phyloP scores from a whole-genome alignment of 1,140 invertebrate genomes.

The Macrocentrus cingulum region DNA sequence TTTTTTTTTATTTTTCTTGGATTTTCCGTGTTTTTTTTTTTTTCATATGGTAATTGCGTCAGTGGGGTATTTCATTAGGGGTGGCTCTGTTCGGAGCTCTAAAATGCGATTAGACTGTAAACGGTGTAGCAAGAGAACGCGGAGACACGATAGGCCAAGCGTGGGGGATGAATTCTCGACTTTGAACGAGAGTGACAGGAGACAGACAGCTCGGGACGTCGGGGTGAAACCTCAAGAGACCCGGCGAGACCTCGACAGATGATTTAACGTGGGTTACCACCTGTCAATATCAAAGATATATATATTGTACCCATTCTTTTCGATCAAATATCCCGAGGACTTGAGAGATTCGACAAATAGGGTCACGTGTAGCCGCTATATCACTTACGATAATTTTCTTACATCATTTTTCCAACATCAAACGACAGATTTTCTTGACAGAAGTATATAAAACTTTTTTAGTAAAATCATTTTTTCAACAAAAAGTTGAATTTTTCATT shows the following conservation, averaged over 20 bases:
- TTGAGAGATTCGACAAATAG: no score
- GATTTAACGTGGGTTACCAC: slow-evolving; percentile 21
- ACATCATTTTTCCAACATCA: no score
- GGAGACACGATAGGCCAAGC: not conserved
- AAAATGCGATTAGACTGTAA: slow-evolving; percentile 26
- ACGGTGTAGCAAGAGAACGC: not conserved
- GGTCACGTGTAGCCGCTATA: no score
- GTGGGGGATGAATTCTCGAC: slow-evolving; percentile 6
- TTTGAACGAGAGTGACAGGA: slow-evolving; percentile 22
- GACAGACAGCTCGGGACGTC: slow-evolving; percentile 19
- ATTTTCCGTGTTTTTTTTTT: no score
- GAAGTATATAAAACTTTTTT: no score
- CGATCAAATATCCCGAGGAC: not conserved
- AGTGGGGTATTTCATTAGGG: slow-evolving; percentile 1
- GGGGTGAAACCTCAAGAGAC: slow-evolving; percentile 18
- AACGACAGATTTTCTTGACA: no score
- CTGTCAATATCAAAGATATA: slow-evolving; percentile 13
- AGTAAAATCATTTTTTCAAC: no score
- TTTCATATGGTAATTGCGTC: no score
- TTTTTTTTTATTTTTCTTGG: no score
- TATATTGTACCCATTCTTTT: not conserved
- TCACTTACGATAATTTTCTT: no score
- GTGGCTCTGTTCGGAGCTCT: slow-evolving; percentile 20
- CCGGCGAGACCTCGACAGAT: slow-evolving; percentile 18
- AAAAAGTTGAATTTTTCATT: no score